Conservation (phyloP, 2,113 vertebrate species). For the Indri indri region DNA sequence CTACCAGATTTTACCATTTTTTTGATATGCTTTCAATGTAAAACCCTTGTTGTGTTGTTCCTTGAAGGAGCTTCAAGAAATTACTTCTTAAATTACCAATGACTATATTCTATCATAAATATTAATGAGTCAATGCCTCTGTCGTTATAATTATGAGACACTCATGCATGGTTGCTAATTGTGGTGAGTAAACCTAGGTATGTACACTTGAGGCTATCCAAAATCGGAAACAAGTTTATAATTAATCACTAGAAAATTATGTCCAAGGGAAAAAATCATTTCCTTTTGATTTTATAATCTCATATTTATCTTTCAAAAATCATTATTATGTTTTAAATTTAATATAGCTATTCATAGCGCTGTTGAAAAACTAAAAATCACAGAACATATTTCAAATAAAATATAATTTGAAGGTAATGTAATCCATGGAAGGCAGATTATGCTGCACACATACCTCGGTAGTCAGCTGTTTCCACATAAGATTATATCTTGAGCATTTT, state of each 20-base stretch:
- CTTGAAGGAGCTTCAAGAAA: background rate
- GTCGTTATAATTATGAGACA: constrained; percentile 16
- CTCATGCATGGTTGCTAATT: background rate
- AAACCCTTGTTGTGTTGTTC: background rate
- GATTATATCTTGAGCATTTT: background rate
- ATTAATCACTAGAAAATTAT: constrained; percentile 25
- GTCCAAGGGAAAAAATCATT: background rate
- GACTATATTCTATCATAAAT: constrained; percentile 31
- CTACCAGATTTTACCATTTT: background rate
- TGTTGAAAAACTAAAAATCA: background rate
- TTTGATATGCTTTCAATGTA: background rate
- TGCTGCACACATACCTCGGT: background rate
- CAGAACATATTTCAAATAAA: background rate
- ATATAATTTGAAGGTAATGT: background rate
- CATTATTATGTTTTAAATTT: background rate
- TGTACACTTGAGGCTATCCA: background rate
- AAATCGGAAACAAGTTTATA: constrained; percentile 43
- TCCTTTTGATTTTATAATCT: constrained; percentile 31
- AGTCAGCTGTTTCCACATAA: background rate
- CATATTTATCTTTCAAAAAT: constrained; percentile 19
- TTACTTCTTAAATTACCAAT: constrained; percentile 26
- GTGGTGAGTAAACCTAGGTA: background rate
- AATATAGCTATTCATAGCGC: background rate
- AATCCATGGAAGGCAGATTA: background rate
- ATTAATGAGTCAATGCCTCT: constrained; percentile 48